These are phyloP conservation scores for Gasteruption jaculator DNA, from an alignment of 2,888 invertebrate genomes.

Conservation along the genomic window DNA sequence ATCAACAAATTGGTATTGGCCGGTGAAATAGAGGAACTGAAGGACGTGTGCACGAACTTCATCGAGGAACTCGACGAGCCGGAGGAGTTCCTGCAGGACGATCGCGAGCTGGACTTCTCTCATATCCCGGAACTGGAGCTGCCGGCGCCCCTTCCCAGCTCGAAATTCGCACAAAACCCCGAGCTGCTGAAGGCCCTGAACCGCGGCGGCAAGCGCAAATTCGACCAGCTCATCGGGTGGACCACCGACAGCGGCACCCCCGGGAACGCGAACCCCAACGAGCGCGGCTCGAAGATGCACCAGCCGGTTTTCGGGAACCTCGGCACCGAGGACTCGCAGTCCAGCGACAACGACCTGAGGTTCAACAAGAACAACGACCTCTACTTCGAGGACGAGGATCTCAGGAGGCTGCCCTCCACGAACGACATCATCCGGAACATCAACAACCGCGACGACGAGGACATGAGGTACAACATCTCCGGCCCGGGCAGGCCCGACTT, in stretches of 20 bases:
- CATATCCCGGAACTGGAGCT: slow-evolving; percentile 46
- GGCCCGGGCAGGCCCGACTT: slow-evolving; percentile 37
- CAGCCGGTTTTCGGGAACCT: slow-evolving; percentile 43
- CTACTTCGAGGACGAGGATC: slow-evolving; percentile 36
- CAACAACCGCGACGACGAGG: slow-evolving; percentile 32
- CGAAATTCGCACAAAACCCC: slow-evolving; percentile 49
- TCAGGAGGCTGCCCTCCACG: slow-evolving; percentile 28
- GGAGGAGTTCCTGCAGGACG: slow-evolving; percentile 52
- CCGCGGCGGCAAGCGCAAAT: slow-evolving; percentile 46
- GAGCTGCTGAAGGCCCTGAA: slow-evolving; percentile 44
- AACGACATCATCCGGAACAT: slow-evolving; percentile 25
- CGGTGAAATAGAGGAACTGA: slow-evolving; percentile 76
- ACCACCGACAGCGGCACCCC: slow-evolving; percentile 36
- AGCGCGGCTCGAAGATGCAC: slow-evolving; percentile 36
- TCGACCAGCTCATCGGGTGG: slow-evolving; percentile 48
- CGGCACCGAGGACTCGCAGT: slow-evolving; percentile 38
- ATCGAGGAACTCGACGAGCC: slow-evolving; percentile 58
- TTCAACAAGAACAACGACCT: slow-evolving; percentile 27
- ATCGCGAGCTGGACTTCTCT: slow-evolving; percentile 51
- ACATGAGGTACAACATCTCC: slow-evolving; percentile 35
- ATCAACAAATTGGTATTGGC: slow-evolving; percentile 74
- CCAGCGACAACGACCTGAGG: slow-evolving; percentile 40
- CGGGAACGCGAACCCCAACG: too few relatives aligned
- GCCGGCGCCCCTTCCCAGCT: slow-evolving; percentile 49
- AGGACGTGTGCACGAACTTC: slow-evolving; percentile 72